Evolutionary conservation across 2,113 vertebrate species (phyloP), one percentile per base, ranked within the genome.

Genomic region (Tragulus kanchil): DNA sequence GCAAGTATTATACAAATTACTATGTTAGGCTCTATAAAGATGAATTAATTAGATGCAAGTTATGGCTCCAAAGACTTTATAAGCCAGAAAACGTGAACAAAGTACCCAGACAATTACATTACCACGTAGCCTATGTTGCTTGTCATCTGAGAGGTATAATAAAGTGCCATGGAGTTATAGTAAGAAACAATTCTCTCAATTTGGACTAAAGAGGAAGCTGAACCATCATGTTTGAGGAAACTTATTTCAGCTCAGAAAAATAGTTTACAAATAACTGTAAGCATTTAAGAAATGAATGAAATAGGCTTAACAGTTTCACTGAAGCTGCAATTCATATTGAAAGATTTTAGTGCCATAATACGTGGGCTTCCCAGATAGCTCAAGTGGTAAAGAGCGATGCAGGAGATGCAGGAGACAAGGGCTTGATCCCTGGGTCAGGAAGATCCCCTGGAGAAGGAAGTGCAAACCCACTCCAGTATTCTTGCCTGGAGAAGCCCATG

Each of bases 1-100:
- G 17, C 12, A 82, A 95, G 5, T 93, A 81, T 58, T 77, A 5
- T 52, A 14, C 48, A 82, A 82, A 23, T 95, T 95, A 75, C 52
- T 86, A 5, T 28, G 21, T 75, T 78, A n/a, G 62, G 15, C 92
- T 94, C 65, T 83, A 73, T 11, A 82, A 92, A 84, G 36, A 59
- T 90, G 15, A 3, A 50, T 93, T 69, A 92, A 86, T 84, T 64
- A 92, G 9, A 84, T 71, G 17, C 31, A 96, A 88, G 7, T 93
- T 94, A 42, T 85, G 8, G 21, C 69, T 36, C 79, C 56, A 82
- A 50, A 94, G 26, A 50, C 17, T 71, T 95, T 90, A 77, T 67
- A 93, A 95, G 88, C 59, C 73, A 84, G 50, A 93, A 92, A 65
- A 95, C 17, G 95, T 69, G n/a, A 95, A 13, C 7, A 52, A 78